A percentile compares a stretch with the other conserved stretches of the same genome.
Evolutionary conservation across 2,888 invertebrate species (phyloP).

Genomic region (Linnaemya vulpina): DNA sequence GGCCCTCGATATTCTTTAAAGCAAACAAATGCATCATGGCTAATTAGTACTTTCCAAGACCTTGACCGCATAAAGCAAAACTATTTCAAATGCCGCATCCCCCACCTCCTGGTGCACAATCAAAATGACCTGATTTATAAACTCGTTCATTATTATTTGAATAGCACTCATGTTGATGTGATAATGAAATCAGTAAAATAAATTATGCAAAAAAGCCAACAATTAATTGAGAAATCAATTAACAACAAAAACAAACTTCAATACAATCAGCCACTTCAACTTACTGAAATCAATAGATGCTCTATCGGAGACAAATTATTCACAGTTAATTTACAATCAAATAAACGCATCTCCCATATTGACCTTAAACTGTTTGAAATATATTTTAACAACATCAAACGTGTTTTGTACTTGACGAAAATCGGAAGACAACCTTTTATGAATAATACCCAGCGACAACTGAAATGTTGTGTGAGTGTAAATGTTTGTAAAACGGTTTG

Average conservation of each 20-base stretch:
- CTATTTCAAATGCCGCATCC: too few species aligned
- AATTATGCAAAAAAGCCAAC: conserved; percentile 5
- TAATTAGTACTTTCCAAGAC: too few species aligned
- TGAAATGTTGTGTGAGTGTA: not conserved
- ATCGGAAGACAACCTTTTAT: too few species aligned
- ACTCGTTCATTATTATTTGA: not conserved
- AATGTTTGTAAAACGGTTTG: not conserved
- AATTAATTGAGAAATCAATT: conserved; percentile 6
- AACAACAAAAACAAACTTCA: not conserved
- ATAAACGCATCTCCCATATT: not conserved
- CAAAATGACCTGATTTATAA: too few species aligned
- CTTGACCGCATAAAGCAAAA: not conserved
- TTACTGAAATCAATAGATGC: not conserved
- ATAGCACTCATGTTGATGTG: not conserved
- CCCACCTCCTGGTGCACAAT: too few species aligned
- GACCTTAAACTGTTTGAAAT: not conserved
- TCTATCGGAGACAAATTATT: not conserved
- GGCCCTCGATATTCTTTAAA: too few species aligned
- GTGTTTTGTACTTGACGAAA: not conserved
- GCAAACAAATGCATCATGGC: not conserved
- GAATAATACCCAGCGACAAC: too few species aligned
- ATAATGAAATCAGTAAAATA: not conserved
- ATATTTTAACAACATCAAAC: conserved; percentile 1
- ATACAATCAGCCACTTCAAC: not conserved
- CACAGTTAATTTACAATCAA: not conserved